Percentiles rank a stretch among this genome's conserved stretches.
phyloP scores from a whole-genome alignment of 2,888 invertebrate genomes.

The Rhagium mordax region DNA sequence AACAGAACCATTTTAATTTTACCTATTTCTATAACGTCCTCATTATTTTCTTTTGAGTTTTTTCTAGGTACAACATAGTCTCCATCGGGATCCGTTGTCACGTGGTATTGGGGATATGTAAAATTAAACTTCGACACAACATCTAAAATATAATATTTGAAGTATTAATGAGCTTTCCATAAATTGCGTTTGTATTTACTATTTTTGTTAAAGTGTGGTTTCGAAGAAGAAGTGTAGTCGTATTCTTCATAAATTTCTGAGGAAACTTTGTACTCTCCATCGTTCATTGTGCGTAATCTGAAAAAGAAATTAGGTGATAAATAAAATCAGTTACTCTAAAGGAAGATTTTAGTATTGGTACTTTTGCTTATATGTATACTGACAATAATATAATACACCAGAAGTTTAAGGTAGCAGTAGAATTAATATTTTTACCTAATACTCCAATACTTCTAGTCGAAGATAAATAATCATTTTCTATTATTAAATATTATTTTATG shows the following conservation, averaged over 20 bases:
- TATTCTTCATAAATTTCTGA: conserved; percentile 84
- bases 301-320: not conserved
- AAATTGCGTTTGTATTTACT: conserved; percentile 63
- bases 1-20: conserved; percentile 59
- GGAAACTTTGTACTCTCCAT: conserved; percentile 71
- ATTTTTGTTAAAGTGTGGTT: conserved; percentile 62
- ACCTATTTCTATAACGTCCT: conserved; percentile 78
- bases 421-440: too few relatives aligned
- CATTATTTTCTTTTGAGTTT: conserved; percentile 48
- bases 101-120: conserved; percentile 70
- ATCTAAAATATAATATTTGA: conserved; percentile 71
- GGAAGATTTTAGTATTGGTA: too few relatives aligned
- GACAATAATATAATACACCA: too few relatives aligned
- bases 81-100: conserved; percentile 77
- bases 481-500: too few relatives aligned
- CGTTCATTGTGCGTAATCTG: conserved; percentile 49
- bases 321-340: too few relatives aligned
- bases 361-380: too few relatives aligned
- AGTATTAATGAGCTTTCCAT: not conserved
- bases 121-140: conserved; percentile 83
- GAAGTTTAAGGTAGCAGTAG: too few relatives aligned
- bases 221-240: conserved; percentile 73
- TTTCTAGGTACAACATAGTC: conserved; percentile 77
- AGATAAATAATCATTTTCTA: too few relatives aligned
- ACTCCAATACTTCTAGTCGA: too few relatives aligned